Conservation (phyloP, 2,888 invertebrate species). For the Aphodius sticticus region DNA sequence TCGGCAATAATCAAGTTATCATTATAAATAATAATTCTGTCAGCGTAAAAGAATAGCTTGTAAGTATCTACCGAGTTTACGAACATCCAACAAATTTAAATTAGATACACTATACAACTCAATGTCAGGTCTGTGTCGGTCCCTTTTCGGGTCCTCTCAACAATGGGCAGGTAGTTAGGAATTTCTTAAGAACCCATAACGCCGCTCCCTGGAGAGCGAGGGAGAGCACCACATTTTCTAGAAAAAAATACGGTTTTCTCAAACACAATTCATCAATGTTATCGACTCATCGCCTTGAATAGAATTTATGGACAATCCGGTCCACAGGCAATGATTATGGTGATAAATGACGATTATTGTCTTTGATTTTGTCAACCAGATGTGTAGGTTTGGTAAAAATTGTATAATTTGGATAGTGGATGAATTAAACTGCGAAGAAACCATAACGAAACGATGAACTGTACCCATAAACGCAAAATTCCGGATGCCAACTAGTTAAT, state of each 20-base stretch:
- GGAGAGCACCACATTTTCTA: neutral
- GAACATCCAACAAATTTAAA: neutral
- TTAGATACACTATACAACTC: neutral
- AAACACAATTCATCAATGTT: neutral
- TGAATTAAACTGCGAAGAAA: too few relatives aligned
- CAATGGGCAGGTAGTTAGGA: constrained; percentile 4
- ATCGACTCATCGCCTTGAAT: neutral
- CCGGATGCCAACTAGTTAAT: too few relatives aligned
- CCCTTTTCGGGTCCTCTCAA: neutral
- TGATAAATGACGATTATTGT: neutral
- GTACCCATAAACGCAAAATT: too few relatives aligned
- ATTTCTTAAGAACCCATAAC: neutral
- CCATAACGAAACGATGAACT: too few relatives aligned
- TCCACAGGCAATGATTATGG: neutral
- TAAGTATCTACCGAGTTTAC: neutral
- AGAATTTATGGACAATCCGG: neutral
- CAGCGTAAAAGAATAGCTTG: neutral
- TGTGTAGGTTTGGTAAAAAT: neutral
- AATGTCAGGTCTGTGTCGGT: neutral
- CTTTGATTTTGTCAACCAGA: neutral
- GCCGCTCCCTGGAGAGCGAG: neutral
- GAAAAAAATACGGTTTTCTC: neutral
- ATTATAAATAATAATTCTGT: neutral
- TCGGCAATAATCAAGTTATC: neutral
- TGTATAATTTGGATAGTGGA: too few relatives aligned